A percentile compares a stretch with the other conserved stretches of the same genome.
These are phyloP conservation scores for Rhopalosiphum padi DNA, from an alignment of 1,140 invertebrate genomes.

Conservation along the genomic window DNA sequence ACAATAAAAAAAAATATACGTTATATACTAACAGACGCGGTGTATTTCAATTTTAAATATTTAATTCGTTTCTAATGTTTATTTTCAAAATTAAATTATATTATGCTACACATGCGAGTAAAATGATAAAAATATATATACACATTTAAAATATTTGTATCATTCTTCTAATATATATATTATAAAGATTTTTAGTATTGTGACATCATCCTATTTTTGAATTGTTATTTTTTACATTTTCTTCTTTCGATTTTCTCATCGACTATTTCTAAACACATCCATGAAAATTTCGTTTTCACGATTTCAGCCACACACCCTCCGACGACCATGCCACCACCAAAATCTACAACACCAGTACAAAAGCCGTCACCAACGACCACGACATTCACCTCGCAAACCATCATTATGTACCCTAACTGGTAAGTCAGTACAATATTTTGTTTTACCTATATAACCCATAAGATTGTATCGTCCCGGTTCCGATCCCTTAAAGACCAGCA, in stretches of 20 bases:
- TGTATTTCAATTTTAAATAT: no score
- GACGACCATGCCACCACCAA: not conserved
- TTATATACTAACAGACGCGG: no score
- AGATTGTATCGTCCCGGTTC: not conserved
- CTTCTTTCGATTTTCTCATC: not conserved
- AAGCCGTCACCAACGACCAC: not conserved
- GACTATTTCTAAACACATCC: no score
- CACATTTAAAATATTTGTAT: not conserved
- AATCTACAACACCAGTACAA: not conserved
- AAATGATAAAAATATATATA: not conserved
- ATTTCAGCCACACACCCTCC: constrained; percentile 22
- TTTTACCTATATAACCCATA: not conserved
- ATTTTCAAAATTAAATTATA: not conserved
- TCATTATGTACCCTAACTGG: constrained; percentile 41
- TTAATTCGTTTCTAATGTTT: no score
- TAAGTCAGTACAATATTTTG: not conserved
- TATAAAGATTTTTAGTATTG: not conserved
- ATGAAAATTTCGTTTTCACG: not conserved
- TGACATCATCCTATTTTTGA: not conserved
- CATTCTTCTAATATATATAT: not conserved
- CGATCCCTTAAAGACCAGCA: not conserved
- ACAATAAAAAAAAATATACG: no score
- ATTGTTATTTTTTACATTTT: not conserved
- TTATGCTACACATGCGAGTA: not conserved
- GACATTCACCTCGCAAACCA: not conserved